Base-by-base conservation (phyloP, 2,888 invertebrate genomes). In the Ecliptopera silaceata region DNA sequence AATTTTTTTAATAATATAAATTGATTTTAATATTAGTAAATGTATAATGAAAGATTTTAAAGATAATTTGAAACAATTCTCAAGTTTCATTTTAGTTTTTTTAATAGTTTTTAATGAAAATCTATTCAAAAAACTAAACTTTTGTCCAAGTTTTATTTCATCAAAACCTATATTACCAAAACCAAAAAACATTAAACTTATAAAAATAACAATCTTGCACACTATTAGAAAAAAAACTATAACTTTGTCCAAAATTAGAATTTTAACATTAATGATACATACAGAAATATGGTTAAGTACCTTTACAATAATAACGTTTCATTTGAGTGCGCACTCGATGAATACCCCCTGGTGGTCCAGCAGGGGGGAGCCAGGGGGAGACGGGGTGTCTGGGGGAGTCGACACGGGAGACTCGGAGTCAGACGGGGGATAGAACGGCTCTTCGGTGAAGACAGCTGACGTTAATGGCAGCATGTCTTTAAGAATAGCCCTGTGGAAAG, bases 391-490 rank as follows among this genome's bases (percentile, higher is more conserved):
- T 13, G 38, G 56, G 13, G 56, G 47, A 57, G 61, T 29, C 56
- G 64, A 47, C 29, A 56, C 42, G 56, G 69, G 56, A 61, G 63
- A 56, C 34, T 42, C 49, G 6, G 46, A 63, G 62, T 54, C 59
- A 46, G 59, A 65, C 52, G 31, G 44, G 36, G 20, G 11, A 10
- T 12, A 2, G 43, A 32, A 55, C 0, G 62, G 66, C 50, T 74
- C 78, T 13, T 71, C 56, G 46, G 72, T 65, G 75, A 86, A 84
- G 72, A 93, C 93, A 2, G 92, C 89, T 66, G 93, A 93, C 4
- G 92, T 92, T 54, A 94, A 78, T 11, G 94, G 93, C 71, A 93
- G 82, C 59, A 92, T 79, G 62, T 94, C 93, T 73, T 94, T 93
- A 65, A 95, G 79, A 44, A 92, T 70, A 52, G 86, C 76, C 92